Base-by-base conservation (phyloP, 2,888 invertebrate species). In the Nomada ruficornis region DNA sequence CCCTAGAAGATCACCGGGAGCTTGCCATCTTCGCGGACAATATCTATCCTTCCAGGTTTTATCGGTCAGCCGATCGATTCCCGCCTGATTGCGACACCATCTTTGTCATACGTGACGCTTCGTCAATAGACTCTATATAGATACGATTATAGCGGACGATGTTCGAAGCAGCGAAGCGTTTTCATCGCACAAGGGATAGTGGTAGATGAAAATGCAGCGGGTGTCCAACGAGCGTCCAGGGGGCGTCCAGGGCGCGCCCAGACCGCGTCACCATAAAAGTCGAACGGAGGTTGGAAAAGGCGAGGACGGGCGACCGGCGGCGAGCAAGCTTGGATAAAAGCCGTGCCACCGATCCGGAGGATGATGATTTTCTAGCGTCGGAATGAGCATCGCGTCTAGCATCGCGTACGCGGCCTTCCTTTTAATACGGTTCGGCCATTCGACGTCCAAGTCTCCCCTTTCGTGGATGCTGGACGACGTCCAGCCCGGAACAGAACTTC, bases 401-500 rank as follows among this genome's bases (percentile, higher is more conserved):
- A 80, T 88, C 88, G 87, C 88, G 89, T 90, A 86, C 81, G 80
- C 50, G 71, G 81, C 84, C 20, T 62, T 52, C 52, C 67, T 90
- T 88, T 89, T 90, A 90, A 91, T 90, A 88, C 87, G 82, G 60
- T 77, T 67, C 69, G 80, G 82, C 75, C 80, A 87, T 87, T 85
- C 75, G 77, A 65, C 74, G 78, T 15, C 47, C 7, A 20, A 57
- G 57, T 23, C 20, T 57, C 10, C 11, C 23, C 20, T 20, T 57
- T 23, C 57, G 82, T 83, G 83, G 83, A 89, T 89, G 83, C 89
- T 91, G 89, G 90, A 90, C 89, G 80, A 70, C 65, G 87, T 91
- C 91, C 90, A 90, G 87, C 55, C 78, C 67, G 77, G 86, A 85
- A 83, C 85, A 87, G 90, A 90, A 88, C 87, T 75, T 78, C 87